phyloP scores from a whole-genome alignment of 2,888 invertebrate genomes.

The Beris morrisii region DNA sequence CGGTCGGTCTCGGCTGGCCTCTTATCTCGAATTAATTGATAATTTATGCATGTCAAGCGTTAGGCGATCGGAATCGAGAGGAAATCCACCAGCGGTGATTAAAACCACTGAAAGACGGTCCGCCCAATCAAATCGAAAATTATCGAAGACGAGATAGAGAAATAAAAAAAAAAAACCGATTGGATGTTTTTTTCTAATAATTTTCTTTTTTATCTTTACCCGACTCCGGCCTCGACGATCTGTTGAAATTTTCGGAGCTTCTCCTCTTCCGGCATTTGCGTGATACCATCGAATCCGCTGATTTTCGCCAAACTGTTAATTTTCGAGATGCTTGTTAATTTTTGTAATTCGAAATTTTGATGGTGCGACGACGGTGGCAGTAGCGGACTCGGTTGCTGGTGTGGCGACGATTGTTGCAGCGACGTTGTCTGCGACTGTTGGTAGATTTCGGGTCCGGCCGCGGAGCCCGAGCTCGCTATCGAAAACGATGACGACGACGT shows the following conservation, averaged over 20 bases:
- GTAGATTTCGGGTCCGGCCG: not conserved
- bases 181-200: not conserved
- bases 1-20: not conserved
- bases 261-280: constrained; percentile 48
- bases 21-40: constrained; percentile 15
- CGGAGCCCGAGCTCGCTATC: constrained; percentile 9
- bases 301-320: constrained; percentile 30
- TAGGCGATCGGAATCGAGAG: no score
- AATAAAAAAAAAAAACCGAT: not conserved
- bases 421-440: not conserved
- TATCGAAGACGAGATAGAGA: constrained; percentile 6
- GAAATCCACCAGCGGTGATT: not conserved
- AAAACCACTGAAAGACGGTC: not conserved
- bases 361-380: constrained; percentile 6
- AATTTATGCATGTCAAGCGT: constrained; percentile 7
- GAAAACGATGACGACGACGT: constrained; percentile 25
- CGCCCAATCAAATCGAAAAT: no score
- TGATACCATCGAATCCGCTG: constrained; percentile 24
- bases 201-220: constrained; percentile 42
- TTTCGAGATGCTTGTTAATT: constrained; percentile 30
- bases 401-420: not conserved
- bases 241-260: constrained; percentile 51
- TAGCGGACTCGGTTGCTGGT: not conserved
- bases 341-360: constrained; percentile 22
- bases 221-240: constrained; percentile 52